Conservation (phyloP, 2,113 vertebrate species). For the Agapornis roseicollis region DNA sequence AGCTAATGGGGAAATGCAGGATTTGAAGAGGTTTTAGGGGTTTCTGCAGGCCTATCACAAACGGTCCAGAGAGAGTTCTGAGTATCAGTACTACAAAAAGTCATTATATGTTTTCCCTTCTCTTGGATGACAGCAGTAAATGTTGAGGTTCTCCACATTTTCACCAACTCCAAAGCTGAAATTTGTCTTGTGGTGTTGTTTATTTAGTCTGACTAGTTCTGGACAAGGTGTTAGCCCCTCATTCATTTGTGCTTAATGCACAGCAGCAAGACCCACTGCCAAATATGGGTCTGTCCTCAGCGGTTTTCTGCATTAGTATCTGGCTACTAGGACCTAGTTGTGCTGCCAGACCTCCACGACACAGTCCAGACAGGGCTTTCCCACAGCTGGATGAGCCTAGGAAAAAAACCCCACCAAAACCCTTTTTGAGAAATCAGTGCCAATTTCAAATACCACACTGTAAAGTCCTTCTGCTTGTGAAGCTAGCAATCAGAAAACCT, state of each 20-base stretch:
- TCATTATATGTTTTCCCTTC: neutral
- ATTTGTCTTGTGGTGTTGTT: neutral
- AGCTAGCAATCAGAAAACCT: conserved; percentile 10
- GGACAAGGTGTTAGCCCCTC: neutral
- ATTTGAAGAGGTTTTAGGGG: neutral
- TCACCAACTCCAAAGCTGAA: neutral
- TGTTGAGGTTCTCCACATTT: neutral
- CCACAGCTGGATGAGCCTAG: neutral
- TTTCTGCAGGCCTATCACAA: neutral
- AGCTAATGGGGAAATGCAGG: neutral
- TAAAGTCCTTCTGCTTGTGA: neutral
- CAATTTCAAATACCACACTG: neutral
- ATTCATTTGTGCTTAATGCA: neutral
- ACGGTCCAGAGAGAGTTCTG: neutral
- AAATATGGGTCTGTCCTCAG: neutral
- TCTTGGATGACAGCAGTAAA: neutral
- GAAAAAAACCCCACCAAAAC: neutral
- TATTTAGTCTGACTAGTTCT: conserved; percentile 2
- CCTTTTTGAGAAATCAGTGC: neutral
- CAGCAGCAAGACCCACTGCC: neutral
- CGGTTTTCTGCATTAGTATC: neutral
- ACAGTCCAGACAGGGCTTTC: conserved; percentile 40
- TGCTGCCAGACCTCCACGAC: conserved; percentile 22
- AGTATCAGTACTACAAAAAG: neutral
- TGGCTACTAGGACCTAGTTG: neutral